Evolutionary conservation across 2,113 vertebrate species (phyloP), one percentile per base, ranked within the genome.

Genomic region (Phaethon lepturus): DNA sequence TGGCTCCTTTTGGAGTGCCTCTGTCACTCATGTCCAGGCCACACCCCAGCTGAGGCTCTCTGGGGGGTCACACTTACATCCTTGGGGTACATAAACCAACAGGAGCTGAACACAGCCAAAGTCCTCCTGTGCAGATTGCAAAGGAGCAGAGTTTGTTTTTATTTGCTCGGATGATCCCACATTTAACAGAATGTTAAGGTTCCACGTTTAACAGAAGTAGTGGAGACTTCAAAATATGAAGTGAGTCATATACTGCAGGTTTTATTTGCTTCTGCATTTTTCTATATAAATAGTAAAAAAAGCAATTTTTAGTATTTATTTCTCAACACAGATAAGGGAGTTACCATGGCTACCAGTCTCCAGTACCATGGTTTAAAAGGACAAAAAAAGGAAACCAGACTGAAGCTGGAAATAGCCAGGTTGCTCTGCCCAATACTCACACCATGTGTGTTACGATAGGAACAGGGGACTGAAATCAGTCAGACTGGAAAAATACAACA

Each of bases 241-340:
- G 64, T 93, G 90, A 97, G 88, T 96, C 95, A 96, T 50, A 81
- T n/a, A 67, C 45, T 88, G 79, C 82, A 86, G 64, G 53, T 87
- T 94, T 94, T 69, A 81, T 93, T 96, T 95, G 60, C 89, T 97
- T 88, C 84, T 95, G 64, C 84, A 88, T 92, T 95, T 96, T 92
- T 96, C 66, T 88, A 72, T 79, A 95, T 90, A 93, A 96, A 95
- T 86, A 95, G 90, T 93, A 95, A 93, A 93, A 90, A 83, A 75
- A 49, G 78, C 86, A 87, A 77, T 86, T 96, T 97, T 93, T 91
- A 81, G n/a, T 92, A 95, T 95, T 97, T 96, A 96, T 97, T 97
- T 97, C 88, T 92, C 88, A 90, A 90, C 68, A 90, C 24, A 92
- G 90, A 93, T 95, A 96, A 96, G 73, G 56, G 40, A 50, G 95